Conservation (phyloP, 1,140 invertebrate species). For the Scylla paramamosain region DNA sequence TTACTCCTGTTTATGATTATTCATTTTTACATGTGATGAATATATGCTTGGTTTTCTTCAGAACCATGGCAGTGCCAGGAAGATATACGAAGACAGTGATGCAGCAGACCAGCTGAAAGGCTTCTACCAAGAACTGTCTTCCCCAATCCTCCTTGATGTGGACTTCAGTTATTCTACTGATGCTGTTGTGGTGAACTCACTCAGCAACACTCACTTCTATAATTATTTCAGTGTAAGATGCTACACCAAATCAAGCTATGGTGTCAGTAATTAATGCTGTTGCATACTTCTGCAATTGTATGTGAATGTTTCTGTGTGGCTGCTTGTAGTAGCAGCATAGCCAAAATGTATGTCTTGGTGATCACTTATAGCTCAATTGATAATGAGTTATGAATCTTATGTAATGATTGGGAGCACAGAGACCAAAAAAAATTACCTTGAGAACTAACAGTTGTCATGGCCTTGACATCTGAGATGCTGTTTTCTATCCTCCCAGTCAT, state of each 20-base stretch:
- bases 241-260: neutral
- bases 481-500: too few species aligned
- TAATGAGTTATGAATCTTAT: too few species aligned
- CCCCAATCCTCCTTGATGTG: constrained; percentile 86
- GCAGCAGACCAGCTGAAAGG: constrained; percentile 86
- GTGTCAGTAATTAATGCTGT: neutral
- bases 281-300: neutral
- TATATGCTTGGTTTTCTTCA: constrained; percentile 78
- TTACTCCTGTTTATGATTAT: too few species aligned
- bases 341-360: neutral
- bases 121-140: constrained; percentile 88
- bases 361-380: too few species aligned
- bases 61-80: constrained; percentile 86
- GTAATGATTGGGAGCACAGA: too few species aligned
- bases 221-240: constrained; percentile 74
- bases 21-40: too few species aligned
- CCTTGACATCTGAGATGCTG: too few species aligned
- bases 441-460: too few species aligned
- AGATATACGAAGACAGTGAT: constrained; percentile 88
- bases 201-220: constrained; percentile 75
- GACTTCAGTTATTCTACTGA: constrained; percentile 84
- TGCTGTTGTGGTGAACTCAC: constrained; percentile 76
- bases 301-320: neutral
- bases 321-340: neutral
- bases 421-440: too few species aligned